Evolutionary conservation across 2,888 invertebrate species (phyloP).

Genomic region (Pyralis farinalis): DNA sequence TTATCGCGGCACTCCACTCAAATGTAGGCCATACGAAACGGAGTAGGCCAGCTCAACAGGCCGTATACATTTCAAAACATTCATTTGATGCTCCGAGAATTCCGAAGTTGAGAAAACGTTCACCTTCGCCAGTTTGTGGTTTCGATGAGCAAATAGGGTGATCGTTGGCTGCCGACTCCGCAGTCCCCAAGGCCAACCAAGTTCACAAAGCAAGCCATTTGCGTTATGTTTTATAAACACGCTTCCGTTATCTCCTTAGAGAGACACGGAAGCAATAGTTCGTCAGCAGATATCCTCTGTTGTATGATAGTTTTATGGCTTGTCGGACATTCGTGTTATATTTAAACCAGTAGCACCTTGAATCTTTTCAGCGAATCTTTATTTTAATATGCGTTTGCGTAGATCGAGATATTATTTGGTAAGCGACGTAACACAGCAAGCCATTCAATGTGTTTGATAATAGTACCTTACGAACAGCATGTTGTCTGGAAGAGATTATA

Average conservation of each 20-base stretch:
- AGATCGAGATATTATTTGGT: too few relatives aligned
- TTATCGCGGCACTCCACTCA: background rate
- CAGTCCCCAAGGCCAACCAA: conserved; percentile 35
- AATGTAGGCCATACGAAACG: conserved; percentile 45
- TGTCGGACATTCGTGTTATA: background rate
- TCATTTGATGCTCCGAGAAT: conserved; percentile 20
- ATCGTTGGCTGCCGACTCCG: conserved; percentile 7
- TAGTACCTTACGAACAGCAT: too few relatives aligned
- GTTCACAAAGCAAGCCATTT: conserved; percentile 31
- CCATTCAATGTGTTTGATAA: too few relatives aligned
- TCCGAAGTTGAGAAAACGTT: too few relatives aligned
- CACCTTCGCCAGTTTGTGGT: too few relatives aligned
- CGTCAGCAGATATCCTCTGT: background rate
- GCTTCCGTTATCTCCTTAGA: conserved; percentile 59
- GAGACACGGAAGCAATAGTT: conserved; percentile 21
- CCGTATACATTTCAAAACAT: conserved; percentile 21
- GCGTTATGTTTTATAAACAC: conserved; percentile 32
- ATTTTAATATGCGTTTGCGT: too few relatives aligned
- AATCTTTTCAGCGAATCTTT: too few relatives aligned
- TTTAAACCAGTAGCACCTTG: background rate
- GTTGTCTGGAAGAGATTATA: too few relatives aligned
- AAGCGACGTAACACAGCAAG: too few relatives aligned
- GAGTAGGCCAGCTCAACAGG: conserved; percentile 32
- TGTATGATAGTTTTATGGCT: background rate
- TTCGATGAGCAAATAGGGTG: too few relatives aligned